Evolutionary conservation across 30 jellyfish, hydroid and myxozoan species (phyloP), one percentile per base, ranked within the genome.

Genomic region (Hydractinia symbiolongicarpus): DNA sequence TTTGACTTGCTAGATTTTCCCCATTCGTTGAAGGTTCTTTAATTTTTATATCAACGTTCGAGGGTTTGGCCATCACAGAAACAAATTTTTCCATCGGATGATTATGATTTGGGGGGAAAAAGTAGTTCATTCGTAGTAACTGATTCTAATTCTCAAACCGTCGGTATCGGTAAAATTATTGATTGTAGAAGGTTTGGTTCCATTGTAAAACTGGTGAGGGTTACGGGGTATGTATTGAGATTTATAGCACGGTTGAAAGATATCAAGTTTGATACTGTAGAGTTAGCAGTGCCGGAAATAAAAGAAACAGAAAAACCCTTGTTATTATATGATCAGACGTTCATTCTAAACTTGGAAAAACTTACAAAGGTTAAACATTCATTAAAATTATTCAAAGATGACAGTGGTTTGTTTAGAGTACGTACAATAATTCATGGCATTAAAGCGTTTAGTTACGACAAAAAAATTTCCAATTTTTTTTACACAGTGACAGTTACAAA

Each of bases 1-100:
- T 76, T 76, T 4, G 84, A 76, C 81, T 58, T 58, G 69, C 69
- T 58, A 58, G 69, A 58, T 58, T 58, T 58, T 58, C 19, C 69
- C 69, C 69, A 58, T 58, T 58, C 2, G 69, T 58, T 58, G 15
- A 16, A 58, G 17, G 69, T 13, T 3, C 69, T 16, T 11, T 16
- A 13, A 58, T 58, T 58, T 58, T 58, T 16, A 16, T 58, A 58
- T 58, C 69, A 58, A 16, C 15, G 44, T 30, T 30, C 44, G 44
- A 30, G 44, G 69, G 1, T 13, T 58, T 58, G 69, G 69, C 19
- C 19, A 58, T 58, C 19, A 58, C 69, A 58, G 17, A 16, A 16
- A 58, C 69, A 58, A 11, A 16, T 58, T 13, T 57, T 58, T 58
- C 19, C 69, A 58, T 58, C 69, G 15, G 69, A 58, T 11, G 69